A percentile compares a stretch with the other conserved stretches of the same genome.
phyloP scores from a whole-genome alignment of 2,888 invertebrate genomes.

The Laspeyria flexula region DNA sequence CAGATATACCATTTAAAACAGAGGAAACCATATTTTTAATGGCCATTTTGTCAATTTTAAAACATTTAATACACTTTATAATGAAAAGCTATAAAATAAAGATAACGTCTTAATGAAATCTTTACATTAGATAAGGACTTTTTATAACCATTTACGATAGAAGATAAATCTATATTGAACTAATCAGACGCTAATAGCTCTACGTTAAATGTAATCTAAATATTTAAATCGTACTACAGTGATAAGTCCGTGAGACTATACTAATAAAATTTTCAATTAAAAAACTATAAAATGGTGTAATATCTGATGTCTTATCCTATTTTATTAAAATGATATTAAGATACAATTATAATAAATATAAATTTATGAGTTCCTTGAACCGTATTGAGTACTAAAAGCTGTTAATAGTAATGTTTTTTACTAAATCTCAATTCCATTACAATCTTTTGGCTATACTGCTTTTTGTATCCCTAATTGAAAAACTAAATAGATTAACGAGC shows the following conservation, averaged over 20 bases:
- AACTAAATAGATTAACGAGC: not conserved
- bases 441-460: no score
- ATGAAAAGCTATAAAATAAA: constrained; percentile 28
- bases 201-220: constrained; percentile 23
- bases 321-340: not conserved
- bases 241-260: constrained; percentile 25
- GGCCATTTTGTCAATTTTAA: constrained; percentile 22
- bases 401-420: not conserved
- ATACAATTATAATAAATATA: not conserved
- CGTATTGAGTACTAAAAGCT: not conserved
- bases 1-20: not conserved
- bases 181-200: constrained; percentile 39
- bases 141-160: constrained; percentile 38
- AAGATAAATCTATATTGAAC: constrained; percentile 36
- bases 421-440: no score
- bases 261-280: constrained; percentile 37
- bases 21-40: constrained; percentile 20
- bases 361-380: not conserved
- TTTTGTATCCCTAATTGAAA: no score
- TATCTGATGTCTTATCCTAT: constrained; percentile 12
- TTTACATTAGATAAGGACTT: constrained; percentile 31
- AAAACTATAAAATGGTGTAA: constrained; percentile 24
- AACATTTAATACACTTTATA: constrained; percentile 28
- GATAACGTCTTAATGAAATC: constrained; percentile 36
- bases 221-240: constrained; percentile 13